Percentiles rank a stretch among this genome's conserved stretches.
Conservation (phyloP, 2,888 invertebrate genomes). For the Eucera pruinosa region DNA sequence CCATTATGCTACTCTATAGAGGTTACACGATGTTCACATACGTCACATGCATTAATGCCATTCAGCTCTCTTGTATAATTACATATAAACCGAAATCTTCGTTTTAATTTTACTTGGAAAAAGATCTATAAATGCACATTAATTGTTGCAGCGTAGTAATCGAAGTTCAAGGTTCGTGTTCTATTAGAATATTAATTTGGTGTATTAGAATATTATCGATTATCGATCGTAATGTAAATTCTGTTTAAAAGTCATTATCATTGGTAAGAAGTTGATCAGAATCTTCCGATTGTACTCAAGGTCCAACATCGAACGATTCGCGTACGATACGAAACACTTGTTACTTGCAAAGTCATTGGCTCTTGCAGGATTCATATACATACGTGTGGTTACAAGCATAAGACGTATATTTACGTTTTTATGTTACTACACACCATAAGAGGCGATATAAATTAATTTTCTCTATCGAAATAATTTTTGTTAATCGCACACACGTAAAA, state of each 20-base stretch:
- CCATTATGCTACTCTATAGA: not conserved
- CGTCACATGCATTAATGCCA: not conserved
- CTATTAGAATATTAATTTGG: too few species aligned
- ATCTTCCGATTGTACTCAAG: not conserved
- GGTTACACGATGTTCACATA: not conserved
- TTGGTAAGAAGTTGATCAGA: not conserved
- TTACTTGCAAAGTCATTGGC: conserved; percentile 38
- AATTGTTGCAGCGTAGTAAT: not conserved
- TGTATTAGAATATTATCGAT: too few species aligned
- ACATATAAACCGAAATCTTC: not conserved
- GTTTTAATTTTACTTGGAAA: not conserved
- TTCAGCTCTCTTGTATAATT: not conserved
- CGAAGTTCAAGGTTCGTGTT: not conserved
- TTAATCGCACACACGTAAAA: not conserved
- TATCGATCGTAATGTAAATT: not conserved
- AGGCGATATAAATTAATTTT: not conserved
- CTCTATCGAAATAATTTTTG: not conserved
- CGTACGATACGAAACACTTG: conserved; percentile 2
- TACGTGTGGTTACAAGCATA: not conserved
- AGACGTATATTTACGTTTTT: not conserved
- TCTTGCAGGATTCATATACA: conserved; percentile 10
- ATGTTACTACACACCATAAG: not conserved
- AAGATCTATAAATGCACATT: not conserved
- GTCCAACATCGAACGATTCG: not conserved
- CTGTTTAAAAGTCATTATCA: not conserved